Conservation (phyloP, 2,797 vertebrate genomes). For the Acipenser transmontanus region DNA sequence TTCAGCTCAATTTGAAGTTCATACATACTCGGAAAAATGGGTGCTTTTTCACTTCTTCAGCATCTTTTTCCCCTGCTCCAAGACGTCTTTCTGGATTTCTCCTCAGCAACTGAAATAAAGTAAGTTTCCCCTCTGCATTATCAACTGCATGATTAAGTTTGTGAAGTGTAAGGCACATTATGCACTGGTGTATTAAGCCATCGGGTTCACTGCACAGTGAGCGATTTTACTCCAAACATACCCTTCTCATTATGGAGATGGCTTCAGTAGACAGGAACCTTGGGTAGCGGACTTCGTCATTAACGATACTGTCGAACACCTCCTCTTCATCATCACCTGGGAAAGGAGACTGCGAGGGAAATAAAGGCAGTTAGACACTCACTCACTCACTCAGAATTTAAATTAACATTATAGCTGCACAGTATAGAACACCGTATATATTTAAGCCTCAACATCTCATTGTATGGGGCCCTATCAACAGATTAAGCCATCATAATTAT, state of each 20-base stretch:
- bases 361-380: not conserved
- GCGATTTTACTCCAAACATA: conserved; percentile 40
- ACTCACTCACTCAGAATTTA: not conserved
- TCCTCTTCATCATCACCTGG: conserved; percentile 97
- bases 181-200: too few species aligned
- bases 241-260: conserved; percentile 98
- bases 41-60: conserved; percentile 95
- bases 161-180: too few species aligned
- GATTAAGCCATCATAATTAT: too few species aligned
- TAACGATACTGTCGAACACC: conserved; percentile 98
- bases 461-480: too few species aligned
- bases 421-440: too few species aligned
- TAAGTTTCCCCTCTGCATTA: too few species aligned
- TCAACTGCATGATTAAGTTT: too few species aligned
- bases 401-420: not conserved
- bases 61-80: conserved; percentile 88
- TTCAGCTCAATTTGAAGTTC: not conserved
- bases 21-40: conserved; percentile 88
- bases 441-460: too few species aligned
- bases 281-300: conserved; percentile 96
- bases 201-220: too few species aligned
- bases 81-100: conserved; percentile 92
- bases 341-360: conserved; percentile 79
- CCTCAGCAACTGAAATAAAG: conserved; percentile 71
- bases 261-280: conserved; percentile 93